A percentile compares a stretch with the other conserved stretches of the same genome.
phyloP scores from a whole-genome alignment of 1,140 invertebrate genomes.

The Pogonognathellus flavescens region DNA sequence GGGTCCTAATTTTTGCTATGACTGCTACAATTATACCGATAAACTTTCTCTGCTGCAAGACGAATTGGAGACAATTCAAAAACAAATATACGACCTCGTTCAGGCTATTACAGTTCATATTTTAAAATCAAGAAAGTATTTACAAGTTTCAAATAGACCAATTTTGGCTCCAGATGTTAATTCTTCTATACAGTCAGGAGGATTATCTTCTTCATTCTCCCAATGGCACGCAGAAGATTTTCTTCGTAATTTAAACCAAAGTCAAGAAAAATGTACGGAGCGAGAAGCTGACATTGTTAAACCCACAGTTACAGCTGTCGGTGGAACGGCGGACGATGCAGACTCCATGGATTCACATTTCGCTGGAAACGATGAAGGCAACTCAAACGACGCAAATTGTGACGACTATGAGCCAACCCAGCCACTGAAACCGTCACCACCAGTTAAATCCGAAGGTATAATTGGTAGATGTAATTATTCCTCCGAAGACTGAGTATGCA shows the following conservation, averaged over 20 bases:
- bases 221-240: not conserved
- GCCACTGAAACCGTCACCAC: no score
- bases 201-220: no score
- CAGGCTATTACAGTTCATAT: not conserved
- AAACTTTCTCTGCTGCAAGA: slow-evolving; percentile 18
- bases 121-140: not conserved
- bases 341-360: no score
- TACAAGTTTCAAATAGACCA: not conserved
- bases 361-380: no score
- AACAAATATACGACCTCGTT: not conserved
- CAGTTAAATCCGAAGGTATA: no score
- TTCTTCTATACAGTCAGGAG: not conserved
- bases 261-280: not conserved
- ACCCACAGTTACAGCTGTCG: not conserved
- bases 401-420: no score
- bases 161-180: not conserved
- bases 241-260: not conserved
- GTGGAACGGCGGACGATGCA: not conserved
- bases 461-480: no score
- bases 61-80: not conserved
- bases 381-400: no score
- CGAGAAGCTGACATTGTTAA: not conserved
- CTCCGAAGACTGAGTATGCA: no score
- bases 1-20: not conserved
- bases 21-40: slow-evolving; percentile 64